Evolutionary conservation across 2,888 invertebrate genomes (phyloP).

Genomic region (Rosalia funebris): DNA sequence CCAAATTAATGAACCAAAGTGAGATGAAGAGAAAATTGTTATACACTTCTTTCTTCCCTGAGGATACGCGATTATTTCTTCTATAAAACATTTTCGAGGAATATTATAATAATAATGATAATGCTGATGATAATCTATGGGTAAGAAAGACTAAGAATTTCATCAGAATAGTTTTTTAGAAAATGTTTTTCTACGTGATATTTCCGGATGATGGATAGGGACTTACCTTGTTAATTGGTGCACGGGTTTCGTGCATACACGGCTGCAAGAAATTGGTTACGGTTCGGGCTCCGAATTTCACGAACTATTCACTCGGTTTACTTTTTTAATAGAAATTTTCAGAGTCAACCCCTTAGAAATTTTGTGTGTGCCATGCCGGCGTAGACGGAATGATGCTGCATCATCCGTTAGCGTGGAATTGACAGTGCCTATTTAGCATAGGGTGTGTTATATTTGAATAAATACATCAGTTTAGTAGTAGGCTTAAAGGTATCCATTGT

Average conservation of each 20-base stretch:
- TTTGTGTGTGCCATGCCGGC: background rate
- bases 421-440: slow-evolving; percentile 50
- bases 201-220: background rate
- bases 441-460: slow-evolving; percentile 56
- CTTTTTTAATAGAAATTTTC: slow-evolving; percentile 5
- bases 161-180: too few species aligned
- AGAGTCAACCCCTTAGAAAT: background rate
- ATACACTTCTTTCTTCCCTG: too few species aligned
- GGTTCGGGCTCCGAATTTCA: background rate
- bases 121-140: too few species aligned
- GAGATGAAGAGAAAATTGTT: too few species aligned
- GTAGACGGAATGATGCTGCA: slow-evolving; percentile 38
- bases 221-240: background rate
- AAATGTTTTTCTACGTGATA: background rate
- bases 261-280: slow-evolving; percentile 6
- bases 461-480: slow-evolving; percentile 52
- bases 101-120: too few species aligned
- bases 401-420: slow-evolving; percentile 33
- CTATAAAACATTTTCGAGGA: too few species aligned
- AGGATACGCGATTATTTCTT: too few species aligned
- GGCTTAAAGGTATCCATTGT: slow-evolving; percentile 55
- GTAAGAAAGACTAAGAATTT: too few species aligned
- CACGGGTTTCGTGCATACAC: background rate
- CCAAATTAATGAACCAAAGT: too few species aligned
- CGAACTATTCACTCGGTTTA: slow-evolving; percentile 3